A percentile compares a stretch with the other conserved stretches of the same genome.
These are phyloP conservation scores for Agonopterix subpropinquella DNA, from an alignment of 2,888 invertebrate genomes.

Conservation along the genomic window DNA sequence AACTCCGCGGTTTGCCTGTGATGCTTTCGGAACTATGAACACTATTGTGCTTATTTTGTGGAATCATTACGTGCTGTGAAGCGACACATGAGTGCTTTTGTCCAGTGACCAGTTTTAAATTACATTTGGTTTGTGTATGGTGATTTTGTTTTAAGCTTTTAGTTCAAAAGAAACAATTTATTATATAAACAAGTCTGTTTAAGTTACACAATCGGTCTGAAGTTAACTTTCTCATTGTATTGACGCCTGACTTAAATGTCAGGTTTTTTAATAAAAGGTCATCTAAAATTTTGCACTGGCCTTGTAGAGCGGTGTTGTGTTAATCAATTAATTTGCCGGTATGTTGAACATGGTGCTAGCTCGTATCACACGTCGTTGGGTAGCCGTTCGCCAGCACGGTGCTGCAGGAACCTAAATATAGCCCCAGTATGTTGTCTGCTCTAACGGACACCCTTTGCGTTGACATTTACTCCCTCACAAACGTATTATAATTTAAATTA, in stretches of 20 bases:
- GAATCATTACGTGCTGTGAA: conserved; percentile 23
- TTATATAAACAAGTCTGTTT: conserved; percentile 26
- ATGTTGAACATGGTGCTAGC: conserved; percentile 51
- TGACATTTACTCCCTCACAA: conserved; percentile 15
- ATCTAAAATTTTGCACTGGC: conserved; percentile 36
- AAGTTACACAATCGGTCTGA: conserved; percentile 12
- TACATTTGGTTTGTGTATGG: background rate
- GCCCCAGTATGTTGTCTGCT: conserved; percentile 30
- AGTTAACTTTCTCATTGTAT: background rate
- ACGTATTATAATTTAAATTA: too few species aligned
- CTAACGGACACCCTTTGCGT: conserved; percentile 35
- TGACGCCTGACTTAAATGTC: conserved; percentile 24
- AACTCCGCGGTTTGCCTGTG: conserved; percentile 49
- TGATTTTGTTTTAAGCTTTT: too few species aligned
- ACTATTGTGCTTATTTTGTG: conserved; percentile 16
- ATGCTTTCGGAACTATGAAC: conserved; percentile 22
- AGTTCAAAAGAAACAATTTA: conserved; percentile 4
- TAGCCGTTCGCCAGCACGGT: conserved; percentile 28
- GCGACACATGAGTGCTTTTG: conserved; percentile 15
- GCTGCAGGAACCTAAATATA: conserved; percentile 58
- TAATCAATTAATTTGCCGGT: conserved; percentile 44
- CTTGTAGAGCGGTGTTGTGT: conserved; percentile 39
- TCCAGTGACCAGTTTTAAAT: conserved; percentile 14
- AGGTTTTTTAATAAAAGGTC: conserved; percentile 36
- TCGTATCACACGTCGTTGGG: conserved; percentile 50